A percentile compares a stretch with the other conserved stretches of the same genome.
phyloP scores from a whole-genome alignment of 2,888 invertebrate genomes.

The Tolmerus cingulatus region DNA sequence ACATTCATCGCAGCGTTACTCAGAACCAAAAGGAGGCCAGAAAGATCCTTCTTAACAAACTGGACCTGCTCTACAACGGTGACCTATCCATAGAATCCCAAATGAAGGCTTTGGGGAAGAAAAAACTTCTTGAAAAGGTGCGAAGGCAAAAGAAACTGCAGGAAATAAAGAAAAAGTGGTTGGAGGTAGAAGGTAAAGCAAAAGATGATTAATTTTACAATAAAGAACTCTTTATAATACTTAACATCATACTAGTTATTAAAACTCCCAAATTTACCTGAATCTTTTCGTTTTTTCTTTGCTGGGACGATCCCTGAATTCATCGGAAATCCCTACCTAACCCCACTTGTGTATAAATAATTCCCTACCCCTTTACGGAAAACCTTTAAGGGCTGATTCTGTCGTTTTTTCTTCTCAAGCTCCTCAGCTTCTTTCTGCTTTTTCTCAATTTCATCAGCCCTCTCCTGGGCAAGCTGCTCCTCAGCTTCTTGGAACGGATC shows the following conservation, averaged over 20 bases:
- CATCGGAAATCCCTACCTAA: neutral
- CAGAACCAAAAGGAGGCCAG: conserved; percentile 85
- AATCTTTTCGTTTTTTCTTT: conserved; percentile 66
- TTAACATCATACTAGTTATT: conserved; percentile 68
- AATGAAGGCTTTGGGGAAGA: conserved; percentile 67
- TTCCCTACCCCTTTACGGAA: conserved; percentile 90
- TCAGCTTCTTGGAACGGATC: conserved; percentile 96
- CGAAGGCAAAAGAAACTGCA: conserved; percentile 68
- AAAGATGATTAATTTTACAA: conserved; percentile 50
- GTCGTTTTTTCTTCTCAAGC: conserved; percentile 64
- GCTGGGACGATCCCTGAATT: conserved; percentile 45
- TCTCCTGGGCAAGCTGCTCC: conserved; percentile 80
- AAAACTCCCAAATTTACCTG: conserved; percentile 71
- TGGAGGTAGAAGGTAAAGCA: conserved; percentile 68
- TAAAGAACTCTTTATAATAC: neutral
- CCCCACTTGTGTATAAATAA: conserved; percentile 74
- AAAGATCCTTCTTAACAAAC: conserved; percentile 73
- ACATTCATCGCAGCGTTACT: conserved; percentile 80
- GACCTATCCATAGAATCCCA: conserved; percentile 82
- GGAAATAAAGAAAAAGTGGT: conserved; percentile 76
- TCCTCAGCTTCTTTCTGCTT: conserved; percentile 68
- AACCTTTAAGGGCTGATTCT: conserved; percentile 73
- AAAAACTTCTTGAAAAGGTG: conserved; percentile 66
- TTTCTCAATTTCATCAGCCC: conserved; percentile 75
- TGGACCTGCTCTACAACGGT: conserved; percentile 84